Base-by-base conservation (phyloP, 53 echinoderm and acorn worm species). In the Patiria pectinifera region DNA sequence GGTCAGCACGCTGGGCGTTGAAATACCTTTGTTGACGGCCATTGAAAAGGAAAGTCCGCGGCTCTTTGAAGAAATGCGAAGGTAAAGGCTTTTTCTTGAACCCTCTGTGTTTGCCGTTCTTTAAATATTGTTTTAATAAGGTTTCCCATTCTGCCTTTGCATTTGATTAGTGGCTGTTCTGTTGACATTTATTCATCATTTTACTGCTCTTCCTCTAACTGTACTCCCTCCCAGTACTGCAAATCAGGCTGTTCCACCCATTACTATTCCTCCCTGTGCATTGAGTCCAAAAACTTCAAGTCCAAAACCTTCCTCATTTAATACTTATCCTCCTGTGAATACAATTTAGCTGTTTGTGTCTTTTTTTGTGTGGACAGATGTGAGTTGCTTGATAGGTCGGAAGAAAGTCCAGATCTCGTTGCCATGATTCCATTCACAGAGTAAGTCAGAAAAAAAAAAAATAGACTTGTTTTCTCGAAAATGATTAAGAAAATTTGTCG, bases 41-140 rank as follows among this genome's bases (percentile, higher is more conserved):
- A 66, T 2, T 4, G 69, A 80, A n/a, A 48, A 69, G 6, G 93
- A 93, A n/a, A 22, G 59, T 47, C 93, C 93, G 11, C 72, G 93
- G 82, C 82, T 93, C 15, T 93, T 87, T 58, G 23, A 82, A 71
- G 87, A 93, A 74, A 62, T 93, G 2, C 21, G 87, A 87, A 93
- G 93, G 93, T 92, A 69, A 53, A 76, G 25, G 23, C 83, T 59
- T 7, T 83, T 83, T 59, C 61, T 47, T 6, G 16, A 24, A 69
- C 70, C 21, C 47, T 53, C 53, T 6, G 53, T 35, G 35, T 35
- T 35, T 35, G 35, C 35, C 35, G 35, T 35, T 35, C 35, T 8
- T 43, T 6, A 79, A 45, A 45, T 10, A 79, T 43, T 8, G 74
- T 43, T 11, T 76, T 76, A 4, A 19, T 76, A 4, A 23, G 7